Conservation (phyloP, 2,888 invertebrate species). For the Ophonus ardosiacus region DNA sequence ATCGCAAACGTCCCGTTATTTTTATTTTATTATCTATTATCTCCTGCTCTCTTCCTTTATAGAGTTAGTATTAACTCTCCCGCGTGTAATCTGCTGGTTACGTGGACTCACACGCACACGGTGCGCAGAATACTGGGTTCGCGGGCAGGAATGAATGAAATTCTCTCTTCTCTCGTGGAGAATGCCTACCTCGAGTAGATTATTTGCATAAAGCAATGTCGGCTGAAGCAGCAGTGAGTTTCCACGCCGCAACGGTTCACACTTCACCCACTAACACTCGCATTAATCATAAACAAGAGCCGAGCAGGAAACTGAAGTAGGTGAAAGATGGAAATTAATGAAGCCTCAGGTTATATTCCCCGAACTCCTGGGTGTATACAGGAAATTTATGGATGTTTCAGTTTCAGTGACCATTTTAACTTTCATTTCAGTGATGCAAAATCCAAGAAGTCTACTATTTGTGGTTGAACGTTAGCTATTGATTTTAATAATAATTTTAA, state of each 20-base stretch:
- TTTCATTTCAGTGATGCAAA: too few species aligned
- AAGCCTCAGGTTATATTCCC: neutral
- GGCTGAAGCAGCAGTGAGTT: neutral
- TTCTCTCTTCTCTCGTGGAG: conserved; percentile 10
- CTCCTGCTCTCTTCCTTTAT: neutral
- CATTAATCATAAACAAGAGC: neutral
- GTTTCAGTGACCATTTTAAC: too few species aligned
- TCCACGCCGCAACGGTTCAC: conserved; percentile 15
- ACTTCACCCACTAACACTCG: neutral
- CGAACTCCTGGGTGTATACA: too few species aligned
- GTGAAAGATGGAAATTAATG: neutral
- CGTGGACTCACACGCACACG: conserved; percentile 37
- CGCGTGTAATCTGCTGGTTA: conserved; percentile 6
- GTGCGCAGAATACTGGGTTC: conserved; percentile 10
- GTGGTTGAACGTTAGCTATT: too few species aligned
- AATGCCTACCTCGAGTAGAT: neutral
- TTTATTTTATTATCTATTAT: neutral
- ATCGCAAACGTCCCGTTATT: too few species aligned
- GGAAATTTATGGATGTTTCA: too few species aligned
- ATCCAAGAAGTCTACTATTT: too few species aligned
- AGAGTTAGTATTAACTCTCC: neutral
- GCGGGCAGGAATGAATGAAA: conserved; percentile 32
- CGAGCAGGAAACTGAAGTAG: neutral
- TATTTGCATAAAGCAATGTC: conserved; percentile 34
- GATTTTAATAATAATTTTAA: too few species aligned